A percentile compares a stretch with the other conserved stretches of the same genome.
phyloP scores from a whole-genome alignment of 2,113 vertebrate species.

The Gallinago jamesoni region DNA sequence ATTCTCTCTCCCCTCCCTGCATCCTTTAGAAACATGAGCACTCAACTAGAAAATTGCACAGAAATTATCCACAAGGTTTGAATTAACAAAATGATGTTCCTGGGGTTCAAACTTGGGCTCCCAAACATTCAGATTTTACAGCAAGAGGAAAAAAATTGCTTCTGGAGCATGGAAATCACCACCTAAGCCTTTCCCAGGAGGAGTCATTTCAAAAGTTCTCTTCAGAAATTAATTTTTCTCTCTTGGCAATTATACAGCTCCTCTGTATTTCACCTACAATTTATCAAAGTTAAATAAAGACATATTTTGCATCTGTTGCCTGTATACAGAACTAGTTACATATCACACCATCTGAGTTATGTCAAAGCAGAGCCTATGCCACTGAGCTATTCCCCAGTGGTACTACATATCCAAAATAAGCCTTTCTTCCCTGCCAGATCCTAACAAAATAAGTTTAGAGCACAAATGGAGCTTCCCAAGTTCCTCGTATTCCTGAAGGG shows the following conservation, averaged over 20 bases:
- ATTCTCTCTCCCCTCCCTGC: background rate
- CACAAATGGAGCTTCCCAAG: background rate
- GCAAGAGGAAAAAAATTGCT: background rate
- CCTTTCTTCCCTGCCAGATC: background rate
- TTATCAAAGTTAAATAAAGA: background rate
- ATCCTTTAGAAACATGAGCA: background rate
- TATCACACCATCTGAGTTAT: rapidly evolving
- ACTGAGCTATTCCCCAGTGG: background rate
- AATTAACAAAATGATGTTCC: background rate
- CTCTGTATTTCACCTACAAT: background rate
- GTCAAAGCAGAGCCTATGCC: background rate
- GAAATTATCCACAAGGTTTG: background rate
- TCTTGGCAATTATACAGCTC: background rate
- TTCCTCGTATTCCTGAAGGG: rapidly evolving
- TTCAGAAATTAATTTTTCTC: background rate
- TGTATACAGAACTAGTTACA: background rate
- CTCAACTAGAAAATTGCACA: background rate
- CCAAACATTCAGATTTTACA: background rate
- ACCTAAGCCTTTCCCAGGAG: background rate
- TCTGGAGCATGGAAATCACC: background rate
- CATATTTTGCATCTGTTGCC: background rate
- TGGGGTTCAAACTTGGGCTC: background rate
- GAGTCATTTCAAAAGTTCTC: background rate
- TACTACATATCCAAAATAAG: background rate
- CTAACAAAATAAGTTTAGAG: background rate